Percentiles rank a stretch among this genome's conserved stretches.
phyloP scores from a whole-genome alignment of 2,113 vertebrate species.

The Oxygymnocypris stewartii region DNA sequence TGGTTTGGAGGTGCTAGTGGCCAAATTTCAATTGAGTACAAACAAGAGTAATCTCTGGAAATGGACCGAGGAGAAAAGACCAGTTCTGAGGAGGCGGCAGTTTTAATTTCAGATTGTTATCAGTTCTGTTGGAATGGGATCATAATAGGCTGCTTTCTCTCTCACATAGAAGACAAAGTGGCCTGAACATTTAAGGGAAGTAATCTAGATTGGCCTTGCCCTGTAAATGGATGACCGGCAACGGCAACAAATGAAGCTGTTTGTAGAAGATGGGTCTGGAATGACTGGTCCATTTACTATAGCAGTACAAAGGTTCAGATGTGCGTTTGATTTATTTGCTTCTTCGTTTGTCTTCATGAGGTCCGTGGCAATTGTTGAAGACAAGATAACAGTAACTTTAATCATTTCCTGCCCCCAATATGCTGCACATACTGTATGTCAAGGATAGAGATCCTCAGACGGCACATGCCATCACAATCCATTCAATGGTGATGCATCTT shows the following conservation, averaged over 20 bases:
- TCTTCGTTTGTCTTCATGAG: constrained; percentile 17
- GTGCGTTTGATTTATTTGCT: constrained; percentile 26
- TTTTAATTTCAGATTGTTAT: constrained; percentile 57
- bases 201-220: constrained; percentile 54
- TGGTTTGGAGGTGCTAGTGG: constrained; percentile 46
- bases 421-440: constrained; percentile 4
- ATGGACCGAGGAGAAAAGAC: constrained; percentile 14
- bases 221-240: constrained; percentile 40
- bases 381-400: constrained; percentile 4
- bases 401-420: constrained; percentile 11
- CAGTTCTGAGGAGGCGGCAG: constrained; percentile 7
- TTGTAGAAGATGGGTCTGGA: background rate
- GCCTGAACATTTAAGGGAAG: constrained; percentile 42
- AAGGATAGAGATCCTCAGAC: background rate
- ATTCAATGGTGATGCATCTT: background rate
- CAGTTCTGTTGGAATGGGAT: constrained; percentile 28
- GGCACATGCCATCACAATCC: background rate
- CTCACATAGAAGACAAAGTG: constrained; percentile 47
- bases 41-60: constrained; percentile 43
- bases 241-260: constrained; percentile 31
- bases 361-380: constrained; percentile 21
- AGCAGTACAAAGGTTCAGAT: background rate
- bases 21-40: constrained; percentile 46
- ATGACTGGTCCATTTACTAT: constrained; percentile 28
- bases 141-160: constrained; percentile 47